Conservation (phyloP, 1,140 invertebrate genomes). For the Yoshiicerus persimilis region DNA sequence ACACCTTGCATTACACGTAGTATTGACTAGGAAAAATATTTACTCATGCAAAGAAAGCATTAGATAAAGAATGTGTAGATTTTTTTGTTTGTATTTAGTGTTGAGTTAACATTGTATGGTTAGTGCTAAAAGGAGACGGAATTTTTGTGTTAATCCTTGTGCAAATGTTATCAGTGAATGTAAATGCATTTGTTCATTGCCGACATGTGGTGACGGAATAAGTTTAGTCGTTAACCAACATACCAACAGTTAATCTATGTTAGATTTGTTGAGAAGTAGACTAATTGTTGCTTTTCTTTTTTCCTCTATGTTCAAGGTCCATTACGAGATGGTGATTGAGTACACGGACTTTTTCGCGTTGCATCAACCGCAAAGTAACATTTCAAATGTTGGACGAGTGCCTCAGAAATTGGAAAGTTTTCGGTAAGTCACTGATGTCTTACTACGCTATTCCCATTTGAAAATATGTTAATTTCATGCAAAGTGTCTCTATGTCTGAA, state of each 20-base stretch:
- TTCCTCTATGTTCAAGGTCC: constrained; percentile 29
- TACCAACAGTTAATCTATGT: neutral
- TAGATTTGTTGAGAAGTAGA: neutral
- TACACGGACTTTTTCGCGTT: constrained; percentile 47
- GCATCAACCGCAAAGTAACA: constrained; percentile 41
- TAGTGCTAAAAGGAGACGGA: neutral
- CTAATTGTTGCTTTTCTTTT: neutral
- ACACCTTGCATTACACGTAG: too few relatives aligned
- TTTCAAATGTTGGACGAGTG: constrained; percentile 38
- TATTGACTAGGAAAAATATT: neutral
- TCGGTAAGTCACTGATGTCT: constrained; percentile 40
- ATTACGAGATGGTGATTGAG: constrained; percentile 46
- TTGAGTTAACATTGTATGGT: neutral
- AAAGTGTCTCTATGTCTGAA: neutral
- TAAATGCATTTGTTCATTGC: neutral
- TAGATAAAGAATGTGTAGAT: neutral
- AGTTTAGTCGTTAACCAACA: neutral
- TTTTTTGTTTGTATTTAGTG: too few relatives aligned
- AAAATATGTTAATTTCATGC: neutral
- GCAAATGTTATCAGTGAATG: neutral
- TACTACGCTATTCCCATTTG: neutral
- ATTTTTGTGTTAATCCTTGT: neutral
- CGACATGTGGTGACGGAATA: neutral
- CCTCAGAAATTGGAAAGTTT: constrained; percentile 47
- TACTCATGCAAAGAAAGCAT: neutral